Percentiles rank a stretch among this genome's conserved stretches.
Evolutionary conservation across 2,113 vertebrate species (phyloP).

Genomic region (Addax nasomaculatus): DNA sequence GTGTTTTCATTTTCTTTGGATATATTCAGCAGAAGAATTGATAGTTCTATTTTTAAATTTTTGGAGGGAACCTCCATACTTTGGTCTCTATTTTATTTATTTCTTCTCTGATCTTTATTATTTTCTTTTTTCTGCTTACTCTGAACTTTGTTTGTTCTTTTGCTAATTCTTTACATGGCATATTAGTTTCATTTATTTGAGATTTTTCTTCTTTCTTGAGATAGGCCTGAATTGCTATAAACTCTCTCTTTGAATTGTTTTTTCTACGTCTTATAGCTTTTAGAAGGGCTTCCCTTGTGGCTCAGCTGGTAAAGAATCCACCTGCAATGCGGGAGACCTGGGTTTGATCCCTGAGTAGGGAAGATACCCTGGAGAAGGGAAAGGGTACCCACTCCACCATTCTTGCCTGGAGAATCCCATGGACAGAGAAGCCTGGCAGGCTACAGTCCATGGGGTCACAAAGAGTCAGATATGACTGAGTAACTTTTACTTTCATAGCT

Average conservation of each 20-base stretch:
- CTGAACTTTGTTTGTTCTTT: not conserved
- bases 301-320: not conserved
- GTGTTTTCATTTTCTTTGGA: not conserved
- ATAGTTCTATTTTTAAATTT: not conserved
- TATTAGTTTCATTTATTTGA: not conserved
- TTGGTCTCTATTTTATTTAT: not conserved
- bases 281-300: not conserved
- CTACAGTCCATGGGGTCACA: not conserved
- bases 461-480: not conserved
- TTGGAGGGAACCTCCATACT: not conserved
- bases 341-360: not conserved
- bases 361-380: not conserved
- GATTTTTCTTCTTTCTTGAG: not conserved
- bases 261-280: not conserved
- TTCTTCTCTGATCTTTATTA: not conserved
- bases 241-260: not conserved
- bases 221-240: not conserved
- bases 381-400: not conserved
- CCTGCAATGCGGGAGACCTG: not conserved
- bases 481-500: not conserved
- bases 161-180: not conserved
- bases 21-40: not conserved
- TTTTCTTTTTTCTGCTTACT: not conserved
- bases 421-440: not conserved
- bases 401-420: not conserved